Conservation (phyloP, 2,113 vertebrate species). For the Gymnocephalus cernua region DNA sequence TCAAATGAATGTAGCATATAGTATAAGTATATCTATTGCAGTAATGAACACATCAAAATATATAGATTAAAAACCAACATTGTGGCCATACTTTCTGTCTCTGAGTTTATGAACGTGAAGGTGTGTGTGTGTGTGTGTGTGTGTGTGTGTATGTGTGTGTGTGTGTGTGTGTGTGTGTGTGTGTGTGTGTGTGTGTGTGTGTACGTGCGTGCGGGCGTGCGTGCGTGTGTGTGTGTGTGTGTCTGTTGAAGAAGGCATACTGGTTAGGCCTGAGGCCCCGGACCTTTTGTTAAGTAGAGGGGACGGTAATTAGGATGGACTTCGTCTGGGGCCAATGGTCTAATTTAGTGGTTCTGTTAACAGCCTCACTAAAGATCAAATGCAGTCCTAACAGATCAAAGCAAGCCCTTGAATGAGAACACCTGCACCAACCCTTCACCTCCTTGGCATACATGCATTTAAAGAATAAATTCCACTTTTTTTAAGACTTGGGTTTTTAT, state of each 20-base stretch:
- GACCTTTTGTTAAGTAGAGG: constrained; percentile 72
- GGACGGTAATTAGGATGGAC: constrained; percentile 74
- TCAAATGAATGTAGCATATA: not conserved
- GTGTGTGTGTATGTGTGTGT: constrained; percentile 7
- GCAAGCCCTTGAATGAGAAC: constrained; percentile 28
- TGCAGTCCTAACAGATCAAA: constrained; percentile 78
- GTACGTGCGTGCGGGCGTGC: too few species aligned
- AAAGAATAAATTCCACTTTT: not conserved
- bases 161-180: constrained; percentile 7
- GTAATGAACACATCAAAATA: not conserved
- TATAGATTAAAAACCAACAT: constrained; percentile 1
- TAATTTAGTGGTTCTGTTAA: constrained; percentile 77
- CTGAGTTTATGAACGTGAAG: constrained; percentile 12
- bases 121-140: constrained; percentile 18
- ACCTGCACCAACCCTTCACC: constrained; percentile 38
- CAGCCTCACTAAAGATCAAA: constrained; percentile 83
- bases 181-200: constrained; percentile 16
- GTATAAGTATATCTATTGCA: not conserved
- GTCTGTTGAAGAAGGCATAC: not conserved
- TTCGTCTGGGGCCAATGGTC: constrained; percentile 64
- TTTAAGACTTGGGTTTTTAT: not conserved
- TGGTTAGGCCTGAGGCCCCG: constrained; percentile 44
- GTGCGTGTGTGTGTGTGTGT: constrained; percentile 10
- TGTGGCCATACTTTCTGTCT: not conserved
- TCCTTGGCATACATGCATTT: not conserved